Base-by-base conservation (phyloP, 2,888 invertebrate species). In the Thecophora atra region DNA sequence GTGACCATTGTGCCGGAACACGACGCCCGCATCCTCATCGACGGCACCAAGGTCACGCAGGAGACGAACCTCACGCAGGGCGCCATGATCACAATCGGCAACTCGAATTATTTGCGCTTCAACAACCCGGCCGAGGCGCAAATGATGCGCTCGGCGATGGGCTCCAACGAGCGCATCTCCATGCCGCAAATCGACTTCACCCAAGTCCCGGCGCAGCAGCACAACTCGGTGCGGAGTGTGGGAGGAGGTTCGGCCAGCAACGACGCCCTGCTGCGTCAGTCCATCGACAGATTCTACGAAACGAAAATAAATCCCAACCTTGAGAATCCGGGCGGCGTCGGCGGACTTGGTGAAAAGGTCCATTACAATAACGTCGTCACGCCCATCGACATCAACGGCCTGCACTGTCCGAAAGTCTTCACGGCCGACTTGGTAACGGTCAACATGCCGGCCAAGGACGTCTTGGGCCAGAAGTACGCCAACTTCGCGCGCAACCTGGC, bases 111-210 rank as follows among this genome's bases (percentile, higher is more conserved):
- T 87, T 91, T 97, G 86, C 92, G 97, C 56, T 97, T 96, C 89
- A 96, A 97, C 87, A 94, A 96, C 86, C 97, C 97, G 0, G 93
- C 93, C 69, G 95, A 96, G 84, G 96, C 96, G 5, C 91, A 93
- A 85, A 89, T 94, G 79, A 93, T 96, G 90, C 94, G 94, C 86
- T 93, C 94, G 0, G 93, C 94, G 6, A 88, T 95, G 75, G 88
- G 84, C 71, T 86, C 86, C 44, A 91, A 93, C 73, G 90, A 92
- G 2, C 85, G 93, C 82, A 92, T 93, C 75, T 93, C 94, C 63
- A 93, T 93, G 92, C 91, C 93, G 30, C 93, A 94, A 13, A 90
- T 93, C 76, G 91, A 91, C 79, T 94, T 92, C 81, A 82, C 82
- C 24, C 83, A 84, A 77, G 78, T 79, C 73, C 75, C 79, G 51